Base-by-base conservation (phyloP, 2,113 vertebrate species). In the Harpagus bidentatus region DNA sequence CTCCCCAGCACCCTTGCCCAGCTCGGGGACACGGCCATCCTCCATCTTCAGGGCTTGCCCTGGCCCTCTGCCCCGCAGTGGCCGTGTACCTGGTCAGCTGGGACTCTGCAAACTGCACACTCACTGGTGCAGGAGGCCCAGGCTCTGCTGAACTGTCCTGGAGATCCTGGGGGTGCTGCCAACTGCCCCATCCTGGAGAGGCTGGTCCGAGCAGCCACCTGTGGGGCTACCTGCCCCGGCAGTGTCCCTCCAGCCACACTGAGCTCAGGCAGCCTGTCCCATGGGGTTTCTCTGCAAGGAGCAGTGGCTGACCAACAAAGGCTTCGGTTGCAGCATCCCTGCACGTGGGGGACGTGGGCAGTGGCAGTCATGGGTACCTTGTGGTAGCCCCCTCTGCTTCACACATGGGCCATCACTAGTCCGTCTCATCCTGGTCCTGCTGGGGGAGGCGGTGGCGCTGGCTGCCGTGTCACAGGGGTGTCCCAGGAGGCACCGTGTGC, bases 331-430 rank as follows among this genome's bases (percentile, higher is more conserved):
- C 48, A 88, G 50, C 80, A 79, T 45, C 53, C 78, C 69, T n/a
- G 19, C 4, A 42, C 0, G 0, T 3, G 7, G 16, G n/a, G 47
- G 6, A 63, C 70, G 22, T 0, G 0, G 15, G 70, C 20, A 42
- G 66, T 6, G 34, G 31, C 69, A 56, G 78, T 11, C 78, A 26
- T 3, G 1, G 34, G 15, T 47, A 29, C 67, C 34, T 80, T 40
- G 86, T 86, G 71, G 79, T 8, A 77, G 34, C 34, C 18, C 10
- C 5, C 31, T 73, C 36, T 48, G 45, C 59, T 59, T 67, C 63
- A 45, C 21, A 31, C 22, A 1, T 8, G 32, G 53, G 20, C 32
- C 45, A 36, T 28, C 4, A 0, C 50, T 16, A 11, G 19, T 43
- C 67, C 10, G 0, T 34, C 86, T 48, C 2, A 1, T 82, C 69